Percentiles rank a stretch among this genome's conserved stretches.
These are phyloP conservation scores for Vanessa cardui DNA, from an alignment of 2,888 invertebrate species.

Conservation along the genomic window DNA sequence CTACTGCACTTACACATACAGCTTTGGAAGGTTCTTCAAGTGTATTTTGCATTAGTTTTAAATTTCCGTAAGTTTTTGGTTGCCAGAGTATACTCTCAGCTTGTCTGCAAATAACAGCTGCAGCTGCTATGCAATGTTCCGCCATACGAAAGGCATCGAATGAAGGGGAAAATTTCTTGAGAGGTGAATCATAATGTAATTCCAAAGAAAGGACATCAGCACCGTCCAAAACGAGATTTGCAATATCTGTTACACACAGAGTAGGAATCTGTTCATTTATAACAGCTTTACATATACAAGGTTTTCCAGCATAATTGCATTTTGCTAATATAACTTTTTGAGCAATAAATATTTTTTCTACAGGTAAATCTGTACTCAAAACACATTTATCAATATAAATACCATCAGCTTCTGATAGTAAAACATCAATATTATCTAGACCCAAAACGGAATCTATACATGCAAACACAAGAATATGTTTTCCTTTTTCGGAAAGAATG, in stretches of 20 bases:
- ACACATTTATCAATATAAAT: conserved; percentile 94
- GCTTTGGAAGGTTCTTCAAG: conserved; percentile 82
- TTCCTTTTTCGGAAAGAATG: conserved; percentile 65
- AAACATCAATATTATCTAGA: conserved; percentile 85
- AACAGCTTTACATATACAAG: conserved; percentile 94
- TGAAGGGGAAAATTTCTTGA: conserved; percentile 61
- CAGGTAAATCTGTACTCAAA: conserved; percentile 92
- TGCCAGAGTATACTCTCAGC: conserved; percentile 94
- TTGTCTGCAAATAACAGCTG: conserved; percentile 90
- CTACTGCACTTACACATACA: conserved; percentile 68
- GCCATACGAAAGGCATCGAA: conserved; percentile 69
- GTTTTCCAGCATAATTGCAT: conserved; percentile 92
- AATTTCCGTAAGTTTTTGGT: conserved; percentile 88
- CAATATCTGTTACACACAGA: conserved; percentile 92
- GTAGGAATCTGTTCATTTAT: conserved; percentile 91
- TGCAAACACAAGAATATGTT: conserved; percentile 71
- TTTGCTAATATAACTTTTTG: conserved; percentile 93
- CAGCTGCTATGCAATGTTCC: conserved; percentile 87
- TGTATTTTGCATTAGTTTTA: conserved; percentile 83
- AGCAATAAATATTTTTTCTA: conserved; percentile 93
- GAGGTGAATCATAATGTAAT: conserved; percentile 74
- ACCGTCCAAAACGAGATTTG: conserved; percentile 95
- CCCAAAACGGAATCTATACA: conserved; percentile 66
- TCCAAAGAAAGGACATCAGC: conserved; percentile 93
- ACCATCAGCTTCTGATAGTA: conserved; percentile 90